These are phyloP conservation scores for Paramuricea clavata DNA, from an alignment of 92 coral and sea anemone species.

Conservation along the genomic window DNA sequence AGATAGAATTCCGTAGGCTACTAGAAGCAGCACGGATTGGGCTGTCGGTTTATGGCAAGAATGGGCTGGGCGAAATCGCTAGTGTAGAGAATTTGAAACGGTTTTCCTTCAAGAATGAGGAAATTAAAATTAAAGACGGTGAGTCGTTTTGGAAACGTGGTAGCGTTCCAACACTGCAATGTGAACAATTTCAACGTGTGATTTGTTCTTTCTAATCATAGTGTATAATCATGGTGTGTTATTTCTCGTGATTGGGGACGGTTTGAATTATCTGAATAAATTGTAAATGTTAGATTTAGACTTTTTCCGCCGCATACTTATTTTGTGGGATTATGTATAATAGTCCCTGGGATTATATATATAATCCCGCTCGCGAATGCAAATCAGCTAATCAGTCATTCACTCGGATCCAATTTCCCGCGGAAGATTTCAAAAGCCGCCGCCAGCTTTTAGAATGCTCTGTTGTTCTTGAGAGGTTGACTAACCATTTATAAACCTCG, in stretches of 20 bases:
- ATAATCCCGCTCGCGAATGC: not conserved
- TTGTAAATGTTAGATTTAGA: not conserved
- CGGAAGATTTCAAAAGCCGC: constrained; percentile 3
- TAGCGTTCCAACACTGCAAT: not conserved
- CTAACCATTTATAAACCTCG: not conserved
- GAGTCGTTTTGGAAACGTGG: not conserved
- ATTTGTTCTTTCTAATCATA: constrained; percentile 14
- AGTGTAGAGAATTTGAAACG: not conserved
- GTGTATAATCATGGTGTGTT: too few relatives aligned
- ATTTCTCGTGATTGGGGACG: constrained; percentile 1
- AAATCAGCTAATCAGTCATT: not conserved
- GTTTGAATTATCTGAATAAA: not conserved
- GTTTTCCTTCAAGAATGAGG: not conserved
- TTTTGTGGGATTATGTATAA: constrained; percentile 12
- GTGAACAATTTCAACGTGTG: constrained; percentile 8
- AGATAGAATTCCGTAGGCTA: constrained; percentile 41
- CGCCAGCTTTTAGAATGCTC: not conserved
- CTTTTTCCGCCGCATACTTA: not conserved
- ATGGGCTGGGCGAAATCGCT: not conserved
- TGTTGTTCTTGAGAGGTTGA: constrained; percentile 7
- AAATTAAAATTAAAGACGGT: not conserved
- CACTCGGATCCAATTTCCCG: not conserved
- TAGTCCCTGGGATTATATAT: not conserved
- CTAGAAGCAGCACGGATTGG: constrained; percentile 58
- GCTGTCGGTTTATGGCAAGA: constrained; percentile 60